These are phyloP conservation scores for Sesia apiformis DNA, from an alignment of 2,888 invertebrate species.

Conservation along the genomic window DNA sequence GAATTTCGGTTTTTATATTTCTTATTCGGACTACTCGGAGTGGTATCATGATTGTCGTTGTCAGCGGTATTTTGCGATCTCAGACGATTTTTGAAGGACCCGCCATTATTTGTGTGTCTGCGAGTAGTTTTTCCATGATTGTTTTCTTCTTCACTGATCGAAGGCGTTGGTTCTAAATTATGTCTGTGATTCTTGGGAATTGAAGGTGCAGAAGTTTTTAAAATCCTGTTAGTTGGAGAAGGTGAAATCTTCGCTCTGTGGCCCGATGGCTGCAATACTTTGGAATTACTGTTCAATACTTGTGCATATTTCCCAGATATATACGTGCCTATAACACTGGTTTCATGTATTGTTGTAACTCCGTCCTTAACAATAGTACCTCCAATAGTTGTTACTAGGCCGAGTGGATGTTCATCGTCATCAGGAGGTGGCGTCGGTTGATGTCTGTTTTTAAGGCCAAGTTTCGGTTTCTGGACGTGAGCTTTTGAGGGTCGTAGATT, in stretches of 20 bases:
- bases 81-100: constrained; percentile 75
- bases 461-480: constrained; percentile 60
- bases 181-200: constrained; percentile 68
- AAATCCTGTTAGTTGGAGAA: constrained; percentile 78
- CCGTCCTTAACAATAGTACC: constrained; percentile 90
- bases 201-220: constrained; percentile 84
- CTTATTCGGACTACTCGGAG: constrained; percentile 56
- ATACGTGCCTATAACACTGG: constrained; percentile 91
- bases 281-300: constrained; percentile 87
- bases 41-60: constrained; percentile 48
- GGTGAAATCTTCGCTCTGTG: constrained; percentile 79
- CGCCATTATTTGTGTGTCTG: constrained; percentile 61
- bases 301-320: constrained; percentile 93
- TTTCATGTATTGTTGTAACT: constrained; percentile 88
- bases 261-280: constrained; percentile 64
- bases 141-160: constrained; percentile 76
- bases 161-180: constrained; percentile 79
- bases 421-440: constrained; percentile 59
- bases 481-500: constrained; percentile 83
- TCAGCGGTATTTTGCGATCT: constrained; percentile 48
- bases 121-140: constrained; percentile 70
- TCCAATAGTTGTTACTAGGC: constrained; percentile 87
- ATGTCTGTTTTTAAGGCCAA: constrained; percentile 49
- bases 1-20: constrained; percentile 63
- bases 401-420: constrained; percentile 82